Percentiles rank a stretch among this genome's conserved stretches.
Conservation (phyloP, 2,113 vertebrate species). For the Brachyhypopomus occidentalis region DNA sequence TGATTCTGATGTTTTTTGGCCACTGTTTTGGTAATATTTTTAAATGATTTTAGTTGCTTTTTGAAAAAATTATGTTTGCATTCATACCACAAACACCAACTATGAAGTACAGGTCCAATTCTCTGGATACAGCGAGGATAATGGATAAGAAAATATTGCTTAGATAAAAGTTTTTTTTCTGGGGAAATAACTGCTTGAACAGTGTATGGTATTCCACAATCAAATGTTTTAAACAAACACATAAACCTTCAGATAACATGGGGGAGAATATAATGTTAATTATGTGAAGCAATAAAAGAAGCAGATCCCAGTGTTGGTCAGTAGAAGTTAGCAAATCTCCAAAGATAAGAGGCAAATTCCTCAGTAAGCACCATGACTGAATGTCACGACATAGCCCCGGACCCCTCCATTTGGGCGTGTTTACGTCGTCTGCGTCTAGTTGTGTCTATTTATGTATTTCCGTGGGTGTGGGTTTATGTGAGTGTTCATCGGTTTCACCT, state of each 20-base stretch:
- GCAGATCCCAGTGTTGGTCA: background rate
- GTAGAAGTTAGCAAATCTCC: background rate
- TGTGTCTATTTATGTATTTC: no score
- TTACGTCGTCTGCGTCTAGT: no score
- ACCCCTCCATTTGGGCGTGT: no score
- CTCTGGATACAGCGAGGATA: constrained; percentile 15
- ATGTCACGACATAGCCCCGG: background rate
- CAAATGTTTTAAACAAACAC: constrained; percentile 30
- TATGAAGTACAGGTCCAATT: background rate
- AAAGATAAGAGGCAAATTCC: background rate
- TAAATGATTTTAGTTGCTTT: no score
- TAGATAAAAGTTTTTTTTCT: no score
- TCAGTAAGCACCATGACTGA: background rate
- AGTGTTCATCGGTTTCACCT: no score
- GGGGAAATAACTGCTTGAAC: no score
- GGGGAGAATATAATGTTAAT: constrained; percentile 30
- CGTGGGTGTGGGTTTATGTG: no score
- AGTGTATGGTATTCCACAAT: constrained; percentile 25
- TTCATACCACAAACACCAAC: no score
- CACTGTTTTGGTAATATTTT: no score
- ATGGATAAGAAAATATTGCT: constrained; percentile 25
- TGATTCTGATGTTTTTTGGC: no score
- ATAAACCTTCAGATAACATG: constrained; percentile 26
- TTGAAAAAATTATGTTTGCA: no score
- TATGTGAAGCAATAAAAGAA: constrained; percentile 20